Evolutionary conservation across 2,888 invertebrate genomes (phyloP).

Genomic region (Prosopocoilus inquinatus): DNA sequence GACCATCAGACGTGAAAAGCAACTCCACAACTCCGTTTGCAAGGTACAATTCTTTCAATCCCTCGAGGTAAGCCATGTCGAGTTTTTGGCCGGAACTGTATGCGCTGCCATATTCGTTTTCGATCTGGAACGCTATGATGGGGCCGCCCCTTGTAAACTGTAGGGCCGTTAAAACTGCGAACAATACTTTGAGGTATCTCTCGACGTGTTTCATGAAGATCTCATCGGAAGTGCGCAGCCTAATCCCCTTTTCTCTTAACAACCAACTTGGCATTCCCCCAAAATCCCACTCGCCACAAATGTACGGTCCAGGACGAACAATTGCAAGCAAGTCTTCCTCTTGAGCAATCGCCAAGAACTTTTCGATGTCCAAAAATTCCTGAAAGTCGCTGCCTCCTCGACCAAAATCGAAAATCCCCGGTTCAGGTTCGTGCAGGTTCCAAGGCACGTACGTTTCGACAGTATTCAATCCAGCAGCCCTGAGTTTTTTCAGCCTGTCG

Average conservation of each 20-base stretch:
- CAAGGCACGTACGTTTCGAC: constrained; percentile 85
- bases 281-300: constrained; percentile 85
- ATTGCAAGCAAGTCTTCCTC: constrained; percentile 77
- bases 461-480: constrained; percentile 82
- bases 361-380: constrained; percentile 57
- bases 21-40: constrained; percentile 50
- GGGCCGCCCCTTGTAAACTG: constrained; percentile 74
- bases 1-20: constrained; percentile 56
- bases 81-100: constrained; percentile 4
- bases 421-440: constrained; percentile 81
- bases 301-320: constrained; percentile 85
- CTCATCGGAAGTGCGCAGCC: constrained; percentile 40
- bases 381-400: constrained; percentile 58
- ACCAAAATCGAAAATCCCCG: constrained; percentile 63
- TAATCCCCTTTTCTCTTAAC: constrained; percentile 52
- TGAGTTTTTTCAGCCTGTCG: constrained; percentile 70
- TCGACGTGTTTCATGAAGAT: constrained; percentile 50
- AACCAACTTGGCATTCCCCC: constrained; percentile 42
- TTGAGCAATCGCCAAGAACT: constrained; percentile 70
- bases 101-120: constrained; percentile 53
- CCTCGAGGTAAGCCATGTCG: constrained; percentile 44
- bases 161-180: constrained; percentile 51
- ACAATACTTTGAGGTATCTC: constrained; percentile 52
- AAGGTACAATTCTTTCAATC: constrained; percentile 45
- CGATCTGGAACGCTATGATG: constrained; percentile 82